Evolutionary conservation across 2,888 invertebrate species (phyloP).

Genomic region (Frankliniella intonsa): DNA sequence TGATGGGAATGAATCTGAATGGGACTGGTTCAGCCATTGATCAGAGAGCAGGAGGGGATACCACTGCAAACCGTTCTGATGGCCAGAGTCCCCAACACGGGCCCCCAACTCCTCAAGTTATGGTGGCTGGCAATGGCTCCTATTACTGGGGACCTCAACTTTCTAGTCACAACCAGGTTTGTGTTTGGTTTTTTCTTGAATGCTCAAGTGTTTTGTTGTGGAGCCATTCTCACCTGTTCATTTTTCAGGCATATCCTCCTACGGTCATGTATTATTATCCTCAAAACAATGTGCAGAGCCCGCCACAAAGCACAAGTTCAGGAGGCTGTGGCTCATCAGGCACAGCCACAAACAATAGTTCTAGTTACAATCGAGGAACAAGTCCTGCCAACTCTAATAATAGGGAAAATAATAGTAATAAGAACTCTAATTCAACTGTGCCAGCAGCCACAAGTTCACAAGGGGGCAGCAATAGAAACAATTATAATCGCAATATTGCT

Average conservation of each 20-base stretch:
- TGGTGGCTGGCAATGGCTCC: not conserved
- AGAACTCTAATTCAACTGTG: not conserved
- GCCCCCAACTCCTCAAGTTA: not conserved
- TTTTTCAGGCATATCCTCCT: not conserved
- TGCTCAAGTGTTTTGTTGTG: not conserved
- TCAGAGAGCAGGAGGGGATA: not conserved
- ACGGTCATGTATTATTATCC: constrained; percentile 17
- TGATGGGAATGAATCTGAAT: constrained; percentile 39
- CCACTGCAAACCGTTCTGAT: not conserved
- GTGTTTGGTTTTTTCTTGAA: not conserved
- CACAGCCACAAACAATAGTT: not conserved
- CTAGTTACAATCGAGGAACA: not conserved
- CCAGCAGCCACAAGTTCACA: not conserved
- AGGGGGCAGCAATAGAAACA: not conserved
- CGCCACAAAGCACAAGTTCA: not conserved
- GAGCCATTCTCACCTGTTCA: not conserved
- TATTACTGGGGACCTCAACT: constrained; percentile 3
- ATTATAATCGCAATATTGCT: not conserved
- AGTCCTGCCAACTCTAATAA: not conserved
- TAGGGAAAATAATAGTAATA: not conserved
- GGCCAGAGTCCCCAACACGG: not conserved
- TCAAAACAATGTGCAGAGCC: not conserved
- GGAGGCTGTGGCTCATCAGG: not conserved
- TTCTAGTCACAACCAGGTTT: constrained; percentile 7
- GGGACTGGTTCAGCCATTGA: constrained; percentile 13